phyloP scores from a whole-genome alignment of 2,888 invertebrate species.

The Lasioglossum oenotherae region DNA sequence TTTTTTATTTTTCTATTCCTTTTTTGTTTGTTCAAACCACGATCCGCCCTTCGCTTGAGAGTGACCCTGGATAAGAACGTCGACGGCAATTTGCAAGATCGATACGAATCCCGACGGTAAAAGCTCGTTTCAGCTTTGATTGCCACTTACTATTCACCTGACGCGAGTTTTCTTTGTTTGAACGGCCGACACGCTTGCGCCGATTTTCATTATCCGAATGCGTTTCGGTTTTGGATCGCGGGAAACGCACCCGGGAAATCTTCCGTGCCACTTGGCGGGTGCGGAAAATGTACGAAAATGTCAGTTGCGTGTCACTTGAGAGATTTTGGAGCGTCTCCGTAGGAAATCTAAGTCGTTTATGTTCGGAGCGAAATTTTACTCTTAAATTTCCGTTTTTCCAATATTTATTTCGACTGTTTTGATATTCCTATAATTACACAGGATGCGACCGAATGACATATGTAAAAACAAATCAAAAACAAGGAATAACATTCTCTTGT shows the following conservation, averaged over 20 bases:
- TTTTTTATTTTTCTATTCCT: no score
- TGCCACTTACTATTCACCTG: slow-evolving; percentile 12
- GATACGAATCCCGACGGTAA: slow-evolving; percentile 1
- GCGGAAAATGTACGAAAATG: background rate
- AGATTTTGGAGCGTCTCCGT: background rate
- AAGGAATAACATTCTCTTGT: background rate
- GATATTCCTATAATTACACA: no score
- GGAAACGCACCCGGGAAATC: background rate
- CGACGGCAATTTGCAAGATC: background rate
- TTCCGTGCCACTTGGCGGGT: background rate
- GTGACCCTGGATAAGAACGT: slow-evolving; percentile 19
- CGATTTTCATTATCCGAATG: background rate
- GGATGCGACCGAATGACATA: background rate
- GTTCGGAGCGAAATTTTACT: background rate
- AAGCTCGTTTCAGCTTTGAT: slow-evolving; percentile 26
- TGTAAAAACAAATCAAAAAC: background rate
- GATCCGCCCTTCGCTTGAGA: background rate
- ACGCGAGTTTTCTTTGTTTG: slow-evolving; percentile 21
- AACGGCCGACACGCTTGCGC: background rate
- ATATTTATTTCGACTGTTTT: background rate
- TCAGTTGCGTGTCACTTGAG: background rate
- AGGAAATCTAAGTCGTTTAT: no score
- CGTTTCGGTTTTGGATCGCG: background rate
- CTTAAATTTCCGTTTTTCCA: no score
- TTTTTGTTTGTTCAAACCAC: background rate